Evolutionary conservation across 2,797 vertebrate genomes (phyloP).

Genomic region (Pipistrellus kuhlii): DNA sequence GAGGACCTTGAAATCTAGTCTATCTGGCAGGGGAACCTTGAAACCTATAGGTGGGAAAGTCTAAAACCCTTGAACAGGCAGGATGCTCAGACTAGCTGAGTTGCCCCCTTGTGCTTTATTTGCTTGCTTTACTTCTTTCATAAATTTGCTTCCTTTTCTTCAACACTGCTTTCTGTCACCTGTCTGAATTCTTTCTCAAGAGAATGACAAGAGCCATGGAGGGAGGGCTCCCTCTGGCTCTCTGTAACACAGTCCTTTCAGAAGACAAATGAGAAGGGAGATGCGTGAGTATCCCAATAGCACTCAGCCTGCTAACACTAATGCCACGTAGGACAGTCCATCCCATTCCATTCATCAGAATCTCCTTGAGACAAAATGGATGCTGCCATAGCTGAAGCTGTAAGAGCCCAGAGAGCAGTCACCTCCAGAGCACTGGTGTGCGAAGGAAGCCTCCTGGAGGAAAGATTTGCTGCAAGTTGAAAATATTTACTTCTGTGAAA

Average conservation of each 20-base stretch:
- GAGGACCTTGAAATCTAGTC: neutral
- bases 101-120: neutral
- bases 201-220: neutral
- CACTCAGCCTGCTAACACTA: neutral
- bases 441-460: neutral
- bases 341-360: conserved; percentile 21
- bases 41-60: neutral
- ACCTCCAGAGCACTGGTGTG: neutral
- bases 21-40: neutral
- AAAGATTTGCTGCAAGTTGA: conserved; percentile 25
- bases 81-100: neutral
- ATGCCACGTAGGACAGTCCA: neutral
- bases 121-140: neutral
- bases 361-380: neutral
- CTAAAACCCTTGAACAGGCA: neutral
- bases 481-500: conserved; percentile 43
- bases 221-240: neutral
- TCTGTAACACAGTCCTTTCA: neutral
- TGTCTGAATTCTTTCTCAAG: neutral
- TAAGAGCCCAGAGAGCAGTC: neutral
- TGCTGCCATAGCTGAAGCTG: neutral
- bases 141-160: neutral
- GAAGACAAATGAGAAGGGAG: conserved; percentile 56
- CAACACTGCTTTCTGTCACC: neutral
- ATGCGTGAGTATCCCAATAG: neutral